Base-by-base conservation (phyloP, 2,888 invertebrate genomes). In the Patella caerulea region DNA sequence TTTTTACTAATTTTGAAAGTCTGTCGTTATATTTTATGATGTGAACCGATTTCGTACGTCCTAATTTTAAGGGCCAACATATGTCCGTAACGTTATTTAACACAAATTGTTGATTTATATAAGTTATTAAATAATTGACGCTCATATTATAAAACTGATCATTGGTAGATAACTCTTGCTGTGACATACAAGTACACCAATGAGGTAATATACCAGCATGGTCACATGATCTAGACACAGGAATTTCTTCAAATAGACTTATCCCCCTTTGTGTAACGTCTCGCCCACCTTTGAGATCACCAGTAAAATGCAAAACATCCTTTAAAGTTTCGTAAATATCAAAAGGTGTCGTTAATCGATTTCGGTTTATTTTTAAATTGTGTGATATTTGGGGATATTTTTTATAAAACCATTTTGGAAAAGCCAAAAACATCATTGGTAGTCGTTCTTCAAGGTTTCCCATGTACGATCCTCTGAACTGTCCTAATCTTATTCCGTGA, bases 401-500 rank as follows among this genome's bases (percentile, higher is more conserved):
- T n/a, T 93, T 89, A 81, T 92, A 92, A 92, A 96, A 96, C 93
- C 95, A 95, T 17, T 93, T 90, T 0, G 97, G 97, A 78, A 96
- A 90, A 4, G 94, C 90, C 2, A 96, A 91, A 85, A 95, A 94
- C 54, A 96, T 93, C 83, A 96, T 94, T 0, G 98, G 97, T 76
- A 97, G 93, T 71, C 97, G 94, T 90, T 96, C 97, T 91, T 97
- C 97, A 89, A 97, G 93, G 88, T 90, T 88, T 0, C 92, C 92
- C 72, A 96, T 96, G 90, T 95, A 96, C 0, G 97, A 97, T 83
- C 93, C 93, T 14, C 96, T 93, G 83, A 96, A 96, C 4, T 93
- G 93, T 3, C 97, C 97, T 95, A 95, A 97, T 80, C 97, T 93
- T 76, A 97, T 94, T 0, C 97, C 97, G 88, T 97, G 97, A 89